Evolutionary conservation across 1,140 invertebrate species (phyloP).

Genomic region (Drosophila ogumai): DNA sequence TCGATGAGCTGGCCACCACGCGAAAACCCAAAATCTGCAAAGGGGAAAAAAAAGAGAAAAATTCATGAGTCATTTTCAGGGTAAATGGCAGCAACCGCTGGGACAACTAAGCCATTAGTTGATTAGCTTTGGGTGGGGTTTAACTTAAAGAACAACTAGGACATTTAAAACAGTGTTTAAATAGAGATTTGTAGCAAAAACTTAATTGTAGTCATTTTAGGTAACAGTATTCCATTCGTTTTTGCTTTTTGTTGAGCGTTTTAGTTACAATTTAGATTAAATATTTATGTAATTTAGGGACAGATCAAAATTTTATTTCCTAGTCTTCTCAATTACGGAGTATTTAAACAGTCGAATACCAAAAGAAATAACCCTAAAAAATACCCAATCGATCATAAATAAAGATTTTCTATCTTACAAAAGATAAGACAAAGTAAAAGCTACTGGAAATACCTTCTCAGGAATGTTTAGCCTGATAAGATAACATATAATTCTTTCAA

Average conservation of each 20-base stretch:
- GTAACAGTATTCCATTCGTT: neutral
- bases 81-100: neutral
- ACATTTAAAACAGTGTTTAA: neutral
- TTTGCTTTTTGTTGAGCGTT: neutral
- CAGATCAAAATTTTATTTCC: neutral
- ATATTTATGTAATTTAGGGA: neutral
- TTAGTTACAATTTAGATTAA: neutral
- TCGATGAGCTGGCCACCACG: slow-evolving; percentile 93
- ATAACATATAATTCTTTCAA: slow-evolving; percentile 15
- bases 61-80: slow-evolving; percentile 9
- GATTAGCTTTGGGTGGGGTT: neutral
- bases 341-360: neutral
- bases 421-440: neutral
- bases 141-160: no score
- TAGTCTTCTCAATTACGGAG: neutral
- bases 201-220: neutral
- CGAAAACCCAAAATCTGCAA: slow-evolving; percentile 91
- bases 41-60: neutral
- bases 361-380: neutral
- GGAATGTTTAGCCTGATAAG: neutral
- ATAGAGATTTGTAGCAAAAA: neutral
- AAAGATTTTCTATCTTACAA: neutral
- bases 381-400: neutral
- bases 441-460: neutral
- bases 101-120: neutral